Percentiles rank a stretch among this genome's conserved stretches.
Evolutionary conservation across 1,140 invertebrate genomes (phyloP).

Genomic region (Lordiphosa stackelbergi): DNA sequence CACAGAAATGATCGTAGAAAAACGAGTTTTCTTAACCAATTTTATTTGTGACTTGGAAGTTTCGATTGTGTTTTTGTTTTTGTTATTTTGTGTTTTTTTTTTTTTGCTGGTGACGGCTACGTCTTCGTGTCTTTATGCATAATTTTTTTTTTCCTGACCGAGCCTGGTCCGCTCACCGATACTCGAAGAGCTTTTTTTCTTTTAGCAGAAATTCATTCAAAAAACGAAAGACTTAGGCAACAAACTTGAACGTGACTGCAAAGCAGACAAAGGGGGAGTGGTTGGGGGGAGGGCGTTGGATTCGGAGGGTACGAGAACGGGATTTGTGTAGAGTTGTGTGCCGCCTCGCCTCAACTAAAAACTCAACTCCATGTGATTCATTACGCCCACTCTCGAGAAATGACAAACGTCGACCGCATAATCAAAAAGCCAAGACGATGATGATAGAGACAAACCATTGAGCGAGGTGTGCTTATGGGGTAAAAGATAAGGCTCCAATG

Average conservation of each 20-base stretch:
- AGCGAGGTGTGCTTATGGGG: slow-evolving; percentile 4
- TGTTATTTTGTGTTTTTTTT: slow-evolving; percentile 24
- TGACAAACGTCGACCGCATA: slow-evolving; percentile 29
- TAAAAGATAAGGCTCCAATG: no score
- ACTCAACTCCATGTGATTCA: slow-evolving; percentile 54
- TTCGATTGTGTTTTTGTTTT: slow-evolving; percentile 50
- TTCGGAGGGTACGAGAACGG: slow-evolving; percentile 6
- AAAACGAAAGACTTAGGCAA: slow-evolving; percentile 72
- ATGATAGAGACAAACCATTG: neutral
- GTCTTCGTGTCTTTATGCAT: slow-evolving; percentile 48
- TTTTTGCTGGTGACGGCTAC: slow-evolving; percentile 34
- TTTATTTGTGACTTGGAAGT: slow-evolving; percentile 62
- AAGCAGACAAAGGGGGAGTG: neutral
- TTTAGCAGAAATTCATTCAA: slow-evolving; percentile 70
- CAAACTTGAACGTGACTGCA: slow-evolving; percentile 51
- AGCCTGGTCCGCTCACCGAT: slow-evolving; percentile 8
- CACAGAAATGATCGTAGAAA: slow-evolving; percentile 39
- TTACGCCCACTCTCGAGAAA: slow-evolving; percentile 47
- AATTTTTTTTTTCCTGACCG: slow-evolving; percentile 44
- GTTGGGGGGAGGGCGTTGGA: neutral
- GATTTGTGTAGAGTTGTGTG: slow-evolving; percentile 23
- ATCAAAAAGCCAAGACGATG: slow-evolving; percentile 44
- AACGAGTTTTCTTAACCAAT: slow-evolving; percentile 69
- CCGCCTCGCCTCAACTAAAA: slow-evolving; percentile 25
- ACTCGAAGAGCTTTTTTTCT: slow-evolving; percentile 24